Evolutionary conservation across 2,888 invertebrate species (phyloP).

Genomic region (Megamerina dolium): DNA sequence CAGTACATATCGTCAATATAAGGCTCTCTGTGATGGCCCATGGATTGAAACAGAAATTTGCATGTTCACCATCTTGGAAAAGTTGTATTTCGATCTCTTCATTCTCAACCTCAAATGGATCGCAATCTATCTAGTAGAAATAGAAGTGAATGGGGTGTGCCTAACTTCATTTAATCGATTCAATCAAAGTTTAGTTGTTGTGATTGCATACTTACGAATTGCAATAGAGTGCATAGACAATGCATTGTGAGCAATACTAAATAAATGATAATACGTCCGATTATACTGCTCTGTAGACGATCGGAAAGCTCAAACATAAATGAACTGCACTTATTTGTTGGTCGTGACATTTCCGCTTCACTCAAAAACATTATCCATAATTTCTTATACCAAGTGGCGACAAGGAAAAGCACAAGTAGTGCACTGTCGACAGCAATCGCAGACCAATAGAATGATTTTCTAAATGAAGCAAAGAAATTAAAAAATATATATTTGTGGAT

Average conservation of each 20-base stretch:
- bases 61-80: slow-evolving; percentile 18
- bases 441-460: slow-evolving; percentile 43
- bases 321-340: slow-evolving; percentile 52
- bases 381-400: slow-evolving; percentile 71
- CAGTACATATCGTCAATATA: slow-evolving; percentile 57
- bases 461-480: not conserved
- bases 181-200: not conserved
- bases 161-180: not conserved
- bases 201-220: slow-evolving; percentile 50
- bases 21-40: slow-evolving; percentile 52
- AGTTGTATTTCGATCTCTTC: slow-evolving; percentile 13
- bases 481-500: too few species aligned
- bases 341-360: slow-evolving; percentile 39
- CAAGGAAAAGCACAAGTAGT: slow-evolving; percentile 57
- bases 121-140: slow-evolving; percentile 29
- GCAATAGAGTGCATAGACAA: slow-evolving; percentile 60
- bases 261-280: slow-evolving; percentile 61
- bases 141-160: not conserved
- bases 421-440: slow-evolving; percentile 49
- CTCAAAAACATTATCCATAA: slow-evolving; percentile 55
- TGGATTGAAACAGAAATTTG: slow-evolving; percentile 41
- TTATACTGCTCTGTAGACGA: slow-evolving; percentile 58
- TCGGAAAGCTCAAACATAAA: slow-evolving; percentile 59
- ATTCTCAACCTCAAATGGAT: slow-evolving; percentile 15
- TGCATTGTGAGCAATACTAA: slow-evolving; percentile 61